phyloP scores from a whole-genome alignment of 2,888 invertebrate species.

The Phytoseiulus persimilis region DNA sequence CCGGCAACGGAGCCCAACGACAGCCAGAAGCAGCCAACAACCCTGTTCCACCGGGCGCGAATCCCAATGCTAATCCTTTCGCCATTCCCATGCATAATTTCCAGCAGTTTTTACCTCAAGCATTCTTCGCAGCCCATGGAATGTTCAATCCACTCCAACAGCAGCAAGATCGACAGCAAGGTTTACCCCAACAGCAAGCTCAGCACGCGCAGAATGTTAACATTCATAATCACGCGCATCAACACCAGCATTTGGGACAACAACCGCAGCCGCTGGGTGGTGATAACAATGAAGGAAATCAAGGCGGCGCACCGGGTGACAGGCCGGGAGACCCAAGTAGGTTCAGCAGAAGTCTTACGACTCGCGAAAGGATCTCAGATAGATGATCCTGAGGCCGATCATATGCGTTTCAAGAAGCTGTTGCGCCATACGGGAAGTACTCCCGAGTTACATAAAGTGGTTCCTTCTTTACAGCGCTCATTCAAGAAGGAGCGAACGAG shows the following conservation, averaged over 20 bases:
- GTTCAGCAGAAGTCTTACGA: no score
- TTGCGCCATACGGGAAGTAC: no score
- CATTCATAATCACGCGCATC: not conserved
- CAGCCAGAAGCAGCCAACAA: slow-evolving; percentile 9
- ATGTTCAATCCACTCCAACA: not conserved
- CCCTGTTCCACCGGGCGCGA: slow-evolving; percentile 39
- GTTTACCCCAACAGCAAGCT: not conserved
- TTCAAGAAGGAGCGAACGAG: slow-evolving; percentile 6
- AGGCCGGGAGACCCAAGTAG: not conserved
- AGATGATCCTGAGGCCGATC: no score
- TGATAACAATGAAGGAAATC: not conserved
- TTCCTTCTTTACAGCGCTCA: slow-evolving; percentile 20
- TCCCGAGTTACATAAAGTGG: no score
- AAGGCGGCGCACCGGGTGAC: not conserved
- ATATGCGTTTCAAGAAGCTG: no score
- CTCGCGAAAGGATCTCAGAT: no score
- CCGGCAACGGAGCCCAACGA: slow-evolving; percentile 28
- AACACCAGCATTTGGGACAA: not conserved
- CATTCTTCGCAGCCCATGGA: not conserved
- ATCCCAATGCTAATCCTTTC: not conserved
- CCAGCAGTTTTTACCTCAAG: not conserved
- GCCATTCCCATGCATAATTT: not conserved
- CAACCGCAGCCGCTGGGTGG: not conserved
- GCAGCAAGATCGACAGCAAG: not conserved
- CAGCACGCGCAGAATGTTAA: not conserved